Evolutionary conservation across 1,140 invertebrate species (phyloP).

Genomic region (Zaprionus capensis): DNA sequence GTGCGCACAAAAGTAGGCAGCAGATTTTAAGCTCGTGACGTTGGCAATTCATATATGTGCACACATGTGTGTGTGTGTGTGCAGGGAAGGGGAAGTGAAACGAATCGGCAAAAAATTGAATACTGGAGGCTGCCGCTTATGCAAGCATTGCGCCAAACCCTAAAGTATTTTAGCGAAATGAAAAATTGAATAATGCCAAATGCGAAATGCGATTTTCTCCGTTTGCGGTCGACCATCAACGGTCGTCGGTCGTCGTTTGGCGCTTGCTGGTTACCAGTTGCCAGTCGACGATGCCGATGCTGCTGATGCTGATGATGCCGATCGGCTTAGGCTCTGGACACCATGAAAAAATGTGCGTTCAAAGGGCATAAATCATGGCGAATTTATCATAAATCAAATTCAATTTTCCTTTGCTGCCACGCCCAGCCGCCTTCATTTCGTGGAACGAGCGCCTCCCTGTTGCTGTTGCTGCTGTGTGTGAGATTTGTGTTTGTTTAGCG

Average conservation of each 20-base stretch:
- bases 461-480: constrained; percentile 19
- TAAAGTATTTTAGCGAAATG: constrained; percentile 69
- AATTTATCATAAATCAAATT: constrained; percentile 83
- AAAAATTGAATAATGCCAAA: constrained; percentile 67
- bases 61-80: constrained; percentile 1
- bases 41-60: constrained; percentile 61
- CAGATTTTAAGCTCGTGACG: constrained; percentile 68
- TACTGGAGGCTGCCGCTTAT: constrained; percentile 23
- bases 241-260: not conserved
- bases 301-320: constrained; percentile 41
- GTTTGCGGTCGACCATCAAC: constrained; percentile 57
- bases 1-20: constrained; percentile 67
- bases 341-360: constrained; percentile 49
- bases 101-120: constrained; percentile 61
- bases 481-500: constrained; percentile 48
- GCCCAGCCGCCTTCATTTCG: constrained; percentile 27
- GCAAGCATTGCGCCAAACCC: constrained; percentile 23
- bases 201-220: constrained; percentile 58
- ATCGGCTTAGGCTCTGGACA: constrained; percentile 72
- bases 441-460: constrained; percentile 3
- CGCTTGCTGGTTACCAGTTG: not conserved
- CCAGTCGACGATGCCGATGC: not conserved
- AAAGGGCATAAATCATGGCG: constrained; percentile 79
- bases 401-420: constrained; percentile 60
- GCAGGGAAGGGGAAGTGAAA: constrained; percentile 47